These are phyloP conservation scores for Mycalesis mineus DNA, from an alignment of 2,888 invertebrate genomes.

Conservation along the genomic window DNA sequence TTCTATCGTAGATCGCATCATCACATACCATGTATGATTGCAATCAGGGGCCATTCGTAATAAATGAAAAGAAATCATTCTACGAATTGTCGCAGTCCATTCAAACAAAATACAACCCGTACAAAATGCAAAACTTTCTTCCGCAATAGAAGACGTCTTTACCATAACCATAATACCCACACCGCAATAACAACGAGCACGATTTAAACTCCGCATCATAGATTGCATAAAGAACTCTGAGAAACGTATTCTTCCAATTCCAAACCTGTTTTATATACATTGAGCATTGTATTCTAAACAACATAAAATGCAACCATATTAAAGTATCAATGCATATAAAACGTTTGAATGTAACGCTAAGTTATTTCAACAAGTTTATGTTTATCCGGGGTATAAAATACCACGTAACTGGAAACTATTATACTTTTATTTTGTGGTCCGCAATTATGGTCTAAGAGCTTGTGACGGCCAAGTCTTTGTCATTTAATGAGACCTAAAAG, in stretches of 20 bases:
- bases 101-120: background rate
- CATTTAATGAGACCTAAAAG: too few relatives aligned
- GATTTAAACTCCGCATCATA: slow-evolving; percentile 12
- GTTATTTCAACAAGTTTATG: background rate
- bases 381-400: slow-evolving; percentile 24
- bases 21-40: too few relatives aligned
- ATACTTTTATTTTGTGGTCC: slow-evolving; percentile 17
- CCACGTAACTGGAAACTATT: slow-evolving; percentile 25
- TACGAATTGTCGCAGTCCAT: background rate
- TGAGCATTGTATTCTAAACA: background rate
- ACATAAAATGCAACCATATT: background rate
- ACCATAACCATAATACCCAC: background rate
- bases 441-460: too few relatives aligned
- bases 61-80: too few relatives aligned
- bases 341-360: slow-evolving; percentile 12
- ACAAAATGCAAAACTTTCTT: background rate
- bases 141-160: slow-evolving; percentile 1
- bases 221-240: slow-evolving; percentile 17
- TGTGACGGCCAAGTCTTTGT: too few relatives aligned
- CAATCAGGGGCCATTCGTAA: too few relatives aligned
- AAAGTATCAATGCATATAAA: background rate
- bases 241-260: background rate
- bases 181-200: background rate
- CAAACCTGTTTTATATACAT: background rate
- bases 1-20: too few relatives aligned